Conservation (phyloP, 2,888 invertebrate genomes). For the Leptinotarsa peninsularis region DNA sequence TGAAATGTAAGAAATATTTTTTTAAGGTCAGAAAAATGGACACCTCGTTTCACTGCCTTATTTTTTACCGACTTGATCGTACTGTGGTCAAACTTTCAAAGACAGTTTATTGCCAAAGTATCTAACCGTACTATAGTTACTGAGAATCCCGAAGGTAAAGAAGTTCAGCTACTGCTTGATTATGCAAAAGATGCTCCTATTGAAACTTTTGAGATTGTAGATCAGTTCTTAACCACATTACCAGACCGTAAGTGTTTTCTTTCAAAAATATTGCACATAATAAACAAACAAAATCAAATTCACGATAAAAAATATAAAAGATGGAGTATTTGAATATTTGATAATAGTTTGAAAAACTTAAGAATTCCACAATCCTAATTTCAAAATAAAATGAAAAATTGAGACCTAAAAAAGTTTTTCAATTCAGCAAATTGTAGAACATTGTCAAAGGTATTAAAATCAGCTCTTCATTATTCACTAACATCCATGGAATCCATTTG, state of each 20-base stretch:
- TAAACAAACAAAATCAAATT: neutral
- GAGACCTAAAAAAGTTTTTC: too few relatives aligned
- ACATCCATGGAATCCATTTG: too few relatives aligned
- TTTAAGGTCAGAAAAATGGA: slow-evolving; percentile 74
- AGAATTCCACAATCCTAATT: too few relatives aligned
- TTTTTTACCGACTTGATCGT: slow-evolving; percentile 79
- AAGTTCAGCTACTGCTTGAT: slow-evolving; percentile 71
- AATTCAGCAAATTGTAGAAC: too few relatives aligned
- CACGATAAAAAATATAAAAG: too few relatives aligned
- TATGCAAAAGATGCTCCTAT: slow-evolving; percentile 67
- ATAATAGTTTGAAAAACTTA: too few relatives aligned
- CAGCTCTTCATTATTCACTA: too few relatives aligned
- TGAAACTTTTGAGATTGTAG: slow-evolving; percentile 58
- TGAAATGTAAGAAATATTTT: neutral
- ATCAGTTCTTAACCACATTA: slow-evolving; percentile 54
- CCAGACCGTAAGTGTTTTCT: slow-evolving; percentile 64
- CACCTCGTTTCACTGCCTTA: slow-evolving; percentile 75
- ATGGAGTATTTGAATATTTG: too few relatives aligned
- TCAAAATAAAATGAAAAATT: too few relatives aligned
- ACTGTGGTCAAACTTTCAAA: slow-evolving; percentile 70
- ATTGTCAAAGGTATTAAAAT: too few relatives aligned
- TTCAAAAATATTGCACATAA: neutral
- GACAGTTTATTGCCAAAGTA: slow-evolving; percentile 68
- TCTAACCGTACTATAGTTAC: slow-evolving; percentile 74
- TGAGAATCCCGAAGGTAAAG: slow-evolving; percentile 77